Conservation (phyloP, 64 coral and sea anemone genomes). For the Hydrozoanthus tunicans region DNA sequence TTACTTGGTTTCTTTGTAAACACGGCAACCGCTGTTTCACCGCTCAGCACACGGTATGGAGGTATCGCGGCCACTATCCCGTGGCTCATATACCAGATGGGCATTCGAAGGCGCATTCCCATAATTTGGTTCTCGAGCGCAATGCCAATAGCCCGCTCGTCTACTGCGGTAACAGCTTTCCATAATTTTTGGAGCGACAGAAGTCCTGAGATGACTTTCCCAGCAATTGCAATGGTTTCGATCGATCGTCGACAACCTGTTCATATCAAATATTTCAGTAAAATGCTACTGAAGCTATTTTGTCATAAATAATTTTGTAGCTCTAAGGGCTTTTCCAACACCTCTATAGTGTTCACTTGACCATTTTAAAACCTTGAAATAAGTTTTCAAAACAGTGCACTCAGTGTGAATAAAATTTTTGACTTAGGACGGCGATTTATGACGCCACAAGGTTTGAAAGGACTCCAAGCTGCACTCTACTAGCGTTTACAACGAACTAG, state of each 20-base stretch:
- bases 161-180: not conserved
- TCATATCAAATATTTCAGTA: not conserved
- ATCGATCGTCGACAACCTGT: not conserved
- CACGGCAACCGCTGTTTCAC: not conserved
- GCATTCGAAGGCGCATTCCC: not conserved
- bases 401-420: too few relatives aligned
- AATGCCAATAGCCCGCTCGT: not conserved
- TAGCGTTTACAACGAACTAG: too few relatives aligned
- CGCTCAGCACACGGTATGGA: not conserved
- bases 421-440: too few relatives aligned
- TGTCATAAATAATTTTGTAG: too few relatives aligned
- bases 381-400: too few relatives aligned
- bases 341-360: too few relatives aligned
- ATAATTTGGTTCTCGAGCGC: not conserved
- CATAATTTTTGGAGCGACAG: not conserved
- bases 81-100: constrained; percentile 12
- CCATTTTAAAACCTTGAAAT: too few relatives aligned
- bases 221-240: not conserved
- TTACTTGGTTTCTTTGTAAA: constrained; percentile 33
- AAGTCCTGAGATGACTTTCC: not conserved
- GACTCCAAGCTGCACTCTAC: too few relatives aligned
- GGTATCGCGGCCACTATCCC: constrained; percentile 13
- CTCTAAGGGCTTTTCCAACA: too few relatives aligned
- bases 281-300: too few relatives aligned
- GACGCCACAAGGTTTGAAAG: too few relatives aligned